These are phyloP conservation scores for Ptyas mucosa DNA, from an alignment of 2,113 vertebrate species.

Conservation along the genomic window DNA sequence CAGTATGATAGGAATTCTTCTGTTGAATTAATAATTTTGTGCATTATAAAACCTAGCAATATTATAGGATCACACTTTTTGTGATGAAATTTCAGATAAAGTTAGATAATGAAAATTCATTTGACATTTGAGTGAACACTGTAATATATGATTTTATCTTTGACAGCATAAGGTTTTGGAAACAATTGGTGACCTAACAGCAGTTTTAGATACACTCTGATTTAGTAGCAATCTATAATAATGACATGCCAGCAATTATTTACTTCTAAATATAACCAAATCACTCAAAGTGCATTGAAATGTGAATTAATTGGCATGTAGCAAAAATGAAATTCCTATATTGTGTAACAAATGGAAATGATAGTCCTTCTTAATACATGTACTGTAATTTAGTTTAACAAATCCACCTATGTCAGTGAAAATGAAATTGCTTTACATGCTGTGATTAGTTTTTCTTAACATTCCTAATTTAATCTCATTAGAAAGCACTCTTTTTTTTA, in stretches of 20 bases:
- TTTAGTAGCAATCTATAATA: slow-evolving; percentile 14
- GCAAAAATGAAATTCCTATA: not conserved
- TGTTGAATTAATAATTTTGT: not conserved
- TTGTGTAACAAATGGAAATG: not conserved
- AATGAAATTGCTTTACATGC: not conserved
- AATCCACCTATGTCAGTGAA: not conserved
- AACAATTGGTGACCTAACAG: slow-evolving; percentile 5
- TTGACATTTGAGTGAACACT: not conserved
- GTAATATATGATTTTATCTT: not conserved
- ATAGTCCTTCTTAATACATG: not conserved
- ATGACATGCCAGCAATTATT: not conserved
- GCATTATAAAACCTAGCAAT: not conserved
- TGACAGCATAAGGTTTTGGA: slow-evolving; percentile 14
- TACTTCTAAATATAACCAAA: not conserved
- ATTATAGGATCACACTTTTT: not conserved
- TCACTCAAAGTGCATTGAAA: not conserved
- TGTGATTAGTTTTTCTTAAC: not conserved
- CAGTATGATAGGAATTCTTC: not conserved
- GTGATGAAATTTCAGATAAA: not conserved
- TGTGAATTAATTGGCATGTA: slow-evolving; percentile 4
- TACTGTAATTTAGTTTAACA: not conserved
- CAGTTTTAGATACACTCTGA: not conserved
- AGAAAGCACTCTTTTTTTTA: too few relatives aligned
- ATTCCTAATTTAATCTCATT: not conserved
- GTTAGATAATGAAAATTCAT: not conserved